Evolutionary conservation across 1,140 invertebrate species (phyloP).

Genomic region (Lepidotrigona ventralis): DNA sequence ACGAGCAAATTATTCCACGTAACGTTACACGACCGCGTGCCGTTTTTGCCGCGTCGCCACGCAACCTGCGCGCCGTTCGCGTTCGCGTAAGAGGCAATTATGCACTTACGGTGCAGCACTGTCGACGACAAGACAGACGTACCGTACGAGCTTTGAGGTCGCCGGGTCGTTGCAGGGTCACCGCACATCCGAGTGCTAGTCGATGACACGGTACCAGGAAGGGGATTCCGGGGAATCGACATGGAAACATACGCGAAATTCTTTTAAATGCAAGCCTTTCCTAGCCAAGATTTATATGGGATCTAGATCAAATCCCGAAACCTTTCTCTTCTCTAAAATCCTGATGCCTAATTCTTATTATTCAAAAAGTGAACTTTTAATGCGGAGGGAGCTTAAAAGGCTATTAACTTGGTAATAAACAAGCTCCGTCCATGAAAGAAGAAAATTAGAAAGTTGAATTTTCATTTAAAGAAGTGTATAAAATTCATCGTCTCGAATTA

Average conservation of each 20-base stretch:
- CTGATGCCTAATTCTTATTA: too few species aligned
- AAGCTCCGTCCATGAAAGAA: too few species aligned
- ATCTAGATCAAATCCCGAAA: too few species aligned
- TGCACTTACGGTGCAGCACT: conserved; percentile 57
- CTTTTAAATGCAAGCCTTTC: too few species aligned
- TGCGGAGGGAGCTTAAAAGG: too few species aligned
- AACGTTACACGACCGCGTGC: conserved; percentile 46
- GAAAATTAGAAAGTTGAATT: too few species aligned
- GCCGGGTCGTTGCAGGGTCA: conserved; percentile 58
- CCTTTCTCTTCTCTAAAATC: too few species aligned
- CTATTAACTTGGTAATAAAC: too few species aligned
- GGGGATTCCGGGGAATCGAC: neutral
- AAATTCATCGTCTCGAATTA: too few species aligned
- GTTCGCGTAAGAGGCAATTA: conserved; percentile 58
- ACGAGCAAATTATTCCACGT: conserved; percentile 60
- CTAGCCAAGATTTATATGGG: too few species aligned
- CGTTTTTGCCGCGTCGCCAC: conserved; percentile 35
- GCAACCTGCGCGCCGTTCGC: conserved; percentile 34
- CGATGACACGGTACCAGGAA: neutral
- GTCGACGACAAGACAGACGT: conserved; percentile 60
- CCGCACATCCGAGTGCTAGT: neutral
- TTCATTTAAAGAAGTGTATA: too few species aligned
- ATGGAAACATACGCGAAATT: neutral
- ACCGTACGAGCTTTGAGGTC: conserved; percentile 48
- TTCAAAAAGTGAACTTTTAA: too few species aligned